Conservation (phyloP, 2,888 invertebrate species). For the Trichopria drosophilae region DNA sequence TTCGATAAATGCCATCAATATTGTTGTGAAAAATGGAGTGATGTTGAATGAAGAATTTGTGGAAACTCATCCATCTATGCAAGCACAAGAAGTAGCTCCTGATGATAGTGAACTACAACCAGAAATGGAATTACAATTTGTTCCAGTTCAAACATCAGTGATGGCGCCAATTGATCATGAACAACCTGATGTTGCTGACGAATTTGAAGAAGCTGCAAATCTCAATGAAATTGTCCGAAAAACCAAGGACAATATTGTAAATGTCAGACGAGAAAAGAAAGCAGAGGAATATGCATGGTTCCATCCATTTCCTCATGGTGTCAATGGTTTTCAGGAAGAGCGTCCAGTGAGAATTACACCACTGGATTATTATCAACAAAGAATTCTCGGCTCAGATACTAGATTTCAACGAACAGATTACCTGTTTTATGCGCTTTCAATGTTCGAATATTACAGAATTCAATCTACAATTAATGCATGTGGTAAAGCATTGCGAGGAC, state of each 20-base stretch:
- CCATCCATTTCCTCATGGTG: constrained; percentile 39
- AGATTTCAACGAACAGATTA: constrained; percentile 38
- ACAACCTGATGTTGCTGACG: constrained; percentile 34
- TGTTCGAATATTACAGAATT: constrained; percentile 34
- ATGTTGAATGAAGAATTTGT: too few species aligned
- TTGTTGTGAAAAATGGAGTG: too few species aligned
- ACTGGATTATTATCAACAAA: constrained; percentile 39
- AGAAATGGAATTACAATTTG: too few species aligned
- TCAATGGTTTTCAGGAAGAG: constrained; percentile 38
- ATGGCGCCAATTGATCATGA: constrained; percentile 33
- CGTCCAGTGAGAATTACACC: constrained; percentile 36
- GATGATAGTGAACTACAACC: too few species aligned
- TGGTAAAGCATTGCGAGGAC: constrained; percentile 29
- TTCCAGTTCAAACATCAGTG: constrained; percentile 33
- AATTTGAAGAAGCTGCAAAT: constrained; percentile 29
- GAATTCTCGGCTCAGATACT: constrained; percentile 35
- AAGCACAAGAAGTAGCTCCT: too few species aligned
- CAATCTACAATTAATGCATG: constrained; percentile 38
- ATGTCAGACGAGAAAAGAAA: constrained; percentile 29
- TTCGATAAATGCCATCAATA: too few species aligned
- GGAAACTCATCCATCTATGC: too few species aligned
- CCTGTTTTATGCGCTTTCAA: constrained; percentile 47
- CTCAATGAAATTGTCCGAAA: constrained; percentile 34
- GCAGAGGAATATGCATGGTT: constrained; percentile 45
- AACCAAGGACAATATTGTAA: constrained; percentile 41